Conservation (phyloP, 1,140 invertebrate species). For the Phortica variegata region DNA sequence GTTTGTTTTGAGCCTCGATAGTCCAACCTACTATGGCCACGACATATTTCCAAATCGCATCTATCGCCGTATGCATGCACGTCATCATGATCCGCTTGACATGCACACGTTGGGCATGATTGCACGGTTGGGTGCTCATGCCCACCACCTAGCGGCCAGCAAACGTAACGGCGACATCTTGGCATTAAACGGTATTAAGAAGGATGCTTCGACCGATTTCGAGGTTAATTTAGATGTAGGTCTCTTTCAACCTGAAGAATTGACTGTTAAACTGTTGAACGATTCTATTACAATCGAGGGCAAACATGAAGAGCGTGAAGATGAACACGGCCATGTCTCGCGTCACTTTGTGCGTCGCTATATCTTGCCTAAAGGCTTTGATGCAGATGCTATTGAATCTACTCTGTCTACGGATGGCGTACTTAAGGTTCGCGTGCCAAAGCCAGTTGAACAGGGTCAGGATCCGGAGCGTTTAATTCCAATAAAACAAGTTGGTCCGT, state of each 20-base stretch:
- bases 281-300: slow-evolving; percentile 68
- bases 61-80: slow-evolving; percentile 37
- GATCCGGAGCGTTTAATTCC: slow-evolving; percentile 55
- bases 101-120: slow-evolving; percentile 43
- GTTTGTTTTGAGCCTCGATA: slow-evolving; percentile 45
- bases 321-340: slow-evolving; percentile 64
- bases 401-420: slow-evolving; percentile 67
- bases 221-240: slow-evolving; percentile 68
- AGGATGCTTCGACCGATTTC: slow-evolving; percentile 44
- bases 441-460: slow-evolving; percentile 55
- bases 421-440: slow-evolving; percentile 61
- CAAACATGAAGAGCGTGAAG: slow-evolving; percentile 70
- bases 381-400: slow-evolving; percentile 62
- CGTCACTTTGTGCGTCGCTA: slow-evolving; percentile 69
- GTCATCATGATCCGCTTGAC: slow-evolving; percentile 40
- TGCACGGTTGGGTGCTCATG: slow-evolving; percentile 43
- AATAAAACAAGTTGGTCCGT: slow-evolving; percentile 56
- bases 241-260: slow-evolving; percentile 73
- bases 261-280: slow-evolving; percentile 73
- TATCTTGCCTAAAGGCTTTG: slow-evolving; percentile 64
- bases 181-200: slow-evolving; percentile 43
- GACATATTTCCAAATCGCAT: slow-evolving; percentile 49
- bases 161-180: slow-evolving; percentile 30
- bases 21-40: slow-evolving; percentile 45
- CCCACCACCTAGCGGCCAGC: slow-evolving; percentile 36